Conservation (phyloP, 2,797 vertebrate species). For the Hydrophis major region DNA sequence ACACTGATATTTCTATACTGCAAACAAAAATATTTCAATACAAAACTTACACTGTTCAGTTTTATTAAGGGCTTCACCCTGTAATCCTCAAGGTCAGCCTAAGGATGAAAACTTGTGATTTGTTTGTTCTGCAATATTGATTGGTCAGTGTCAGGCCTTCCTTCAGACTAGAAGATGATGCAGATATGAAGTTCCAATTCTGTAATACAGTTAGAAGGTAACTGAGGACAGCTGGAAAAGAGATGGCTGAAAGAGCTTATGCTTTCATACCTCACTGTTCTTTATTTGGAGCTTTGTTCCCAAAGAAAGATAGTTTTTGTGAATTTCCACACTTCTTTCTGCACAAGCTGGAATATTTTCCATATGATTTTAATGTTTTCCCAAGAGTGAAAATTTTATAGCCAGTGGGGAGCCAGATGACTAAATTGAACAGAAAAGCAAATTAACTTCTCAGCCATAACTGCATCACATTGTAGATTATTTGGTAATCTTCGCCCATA, state of each 20-base stretch:
- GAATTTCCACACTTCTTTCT: conserved; percentile 47
- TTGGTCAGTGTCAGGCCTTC: conserved; percentile 47
- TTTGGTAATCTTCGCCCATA: not conserved
- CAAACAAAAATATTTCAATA: not conserved
- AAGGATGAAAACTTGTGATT: conserved; percentile 51
- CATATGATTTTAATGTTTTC: conserved; percentile 23
- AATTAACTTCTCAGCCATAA: not conserved
- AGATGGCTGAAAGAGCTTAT: conserved; percentile 48
- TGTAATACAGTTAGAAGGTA: conserved; percentile 39
- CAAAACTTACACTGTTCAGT: conserved; percentile 52
- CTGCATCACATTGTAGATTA: not conserved
- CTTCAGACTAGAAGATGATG: conserved; percentile 36
- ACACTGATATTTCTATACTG: not conserved
- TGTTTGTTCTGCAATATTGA: conserved; percentile 44
- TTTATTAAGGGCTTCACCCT: conserved; percentile 13
- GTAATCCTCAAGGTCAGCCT: conserved; percentile 43
- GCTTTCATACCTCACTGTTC: conserved; percentile 58
- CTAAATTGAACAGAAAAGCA: conserved; percentile 21
- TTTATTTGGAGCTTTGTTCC: conserved; percentile 50
- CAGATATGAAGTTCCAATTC: conserved; percentile 45
- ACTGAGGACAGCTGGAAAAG: conserved; percentile 48
- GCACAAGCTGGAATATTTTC: not conserved
- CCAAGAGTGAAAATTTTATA: conserved; percentile 29
- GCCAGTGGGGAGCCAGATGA: conserved; percentile 14
- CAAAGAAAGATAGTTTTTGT: conserved; percentile 42